Conservation (phyloP, 2,888 invertebrate species). For the Cerastis rubricosa region DNA sequence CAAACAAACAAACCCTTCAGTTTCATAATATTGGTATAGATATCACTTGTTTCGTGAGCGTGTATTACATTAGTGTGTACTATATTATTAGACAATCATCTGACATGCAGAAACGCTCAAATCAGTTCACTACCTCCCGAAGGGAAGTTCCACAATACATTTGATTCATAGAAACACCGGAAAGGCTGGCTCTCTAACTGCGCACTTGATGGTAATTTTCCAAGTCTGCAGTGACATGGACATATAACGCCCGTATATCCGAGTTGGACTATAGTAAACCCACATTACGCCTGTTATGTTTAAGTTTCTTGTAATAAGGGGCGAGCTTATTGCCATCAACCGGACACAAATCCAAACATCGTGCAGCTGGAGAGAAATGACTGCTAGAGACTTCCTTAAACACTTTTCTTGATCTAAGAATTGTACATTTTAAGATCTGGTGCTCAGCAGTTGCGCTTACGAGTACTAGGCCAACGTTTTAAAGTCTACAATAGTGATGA, state of each 20-base stretch:
- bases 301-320: not conserved
- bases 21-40: no score
- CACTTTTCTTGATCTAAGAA: not conserved
- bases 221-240: not conserved
- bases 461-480: not conserved
- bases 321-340: not conserved
- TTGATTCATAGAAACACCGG: constrained; percentile 16
- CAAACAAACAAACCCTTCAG: no score
- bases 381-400: not conserved
- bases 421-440: not conserved
- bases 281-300: not conserved
- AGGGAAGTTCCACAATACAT: constrained; percentile 8
- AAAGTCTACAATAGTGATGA: not conserved
- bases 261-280: not conserved
- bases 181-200: not conserved
- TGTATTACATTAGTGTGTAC: not conserved
- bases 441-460: not conserved
- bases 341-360: not conserved
- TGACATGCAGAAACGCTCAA: not conserved
- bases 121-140: not conserved
- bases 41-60: not conserved
- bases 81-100: not conserved
- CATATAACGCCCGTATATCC: not conserved
- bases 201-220: not conserved
- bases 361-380: not conserved